phyloP scores from a whole-genome alignment of 2,888 invertebrate species.

The Labia minor region DNA sequence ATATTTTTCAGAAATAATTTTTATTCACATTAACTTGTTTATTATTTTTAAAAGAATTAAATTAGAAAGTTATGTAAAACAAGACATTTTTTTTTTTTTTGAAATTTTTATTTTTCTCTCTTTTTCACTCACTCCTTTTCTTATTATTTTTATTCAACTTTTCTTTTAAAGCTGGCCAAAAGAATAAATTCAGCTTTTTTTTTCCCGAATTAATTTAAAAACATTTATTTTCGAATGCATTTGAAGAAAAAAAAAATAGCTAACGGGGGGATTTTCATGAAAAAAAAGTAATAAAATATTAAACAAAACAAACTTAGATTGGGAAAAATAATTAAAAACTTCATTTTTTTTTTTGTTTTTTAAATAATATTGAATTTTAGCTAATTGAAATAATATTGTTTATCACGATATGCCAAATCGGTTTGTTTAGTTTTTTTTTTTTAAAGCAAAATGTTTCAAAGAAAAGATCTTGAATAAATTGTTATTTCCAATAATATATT shows the following conservation, averaged over 20 bases:
- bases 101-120: too few species aligned
- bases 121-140: background rate
- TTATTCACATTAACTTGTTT: background rate
- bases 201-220: background rate
- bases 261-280: background rate
- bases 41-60: background rate
- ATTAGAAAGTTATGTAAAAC: background rate
- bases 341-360: too few species aligned
- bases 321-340: too few species aligned
- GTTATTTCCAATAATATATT: background rate
- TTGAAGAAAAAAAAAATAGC: too few species aligned
- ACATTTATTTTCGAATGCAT: background rate
- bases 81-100: background rate
- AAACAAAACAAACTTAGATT: too few species aligned
- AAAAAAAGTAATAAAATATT: background rate
- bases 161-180: background rate
- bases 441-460: background rate
- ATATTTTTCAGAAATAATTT: background rate
- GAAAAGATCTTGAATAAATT: background rate
- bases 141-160: constrained; percentile 13
- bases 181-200: background rate
- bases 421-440: background rate
- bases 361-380: too few species aligned
- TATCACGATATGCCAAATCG: too few species aligned
- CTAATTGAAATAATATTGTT: too few species aligned